A percentile compares a stretch with the other conserved stretches of the same genome.
phyloP scores from a whole-genome alignment of 2,113 vertebrate genomes.

The Steatornis caripensis region DNA sequence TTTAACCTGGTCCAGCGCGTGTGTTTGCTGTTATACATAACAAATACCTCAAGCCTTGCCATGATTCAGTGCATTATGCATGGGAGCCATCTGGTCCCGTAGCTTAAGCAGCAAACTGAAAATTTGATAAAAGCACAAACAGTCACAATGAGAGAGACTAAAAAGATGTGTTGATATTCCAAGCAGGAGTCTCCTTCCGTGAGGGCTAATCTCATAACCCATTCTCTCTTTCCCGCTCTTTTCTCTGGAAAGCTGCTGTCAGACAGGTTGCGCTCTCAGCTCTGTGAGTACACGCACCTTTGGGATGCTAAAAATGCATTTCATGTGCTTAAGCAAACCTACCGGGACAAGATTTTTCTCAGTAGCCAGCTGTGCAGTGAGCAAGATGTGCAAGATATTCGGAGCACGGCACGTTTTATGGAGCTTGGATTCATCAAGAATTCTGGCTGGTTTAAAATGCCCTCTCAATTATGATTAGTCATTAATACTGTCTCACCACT shows the following conservation, averaged over 20 bases:
- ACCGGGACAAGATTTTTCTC: neutral
- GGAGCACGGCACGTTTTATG: neutral
- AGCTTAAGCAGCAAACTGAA: constrained; percentile 54
- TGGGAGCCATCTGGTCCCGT: constrained; percentile 69
- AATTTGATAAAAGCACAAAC: constrained; percentile 42
- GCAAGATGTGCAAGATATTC: neutral
- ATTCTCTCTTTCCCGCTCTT: neutral
- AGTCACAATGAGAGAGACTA: constrained; percentile 6
- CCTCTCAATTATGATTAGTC: neutral
- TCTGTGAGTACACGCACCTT: neutral
- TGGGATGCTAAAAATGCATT: constrained; percentile 31
- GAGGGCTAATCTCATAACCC: neutral
- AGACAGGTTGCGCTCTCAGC: neutral
- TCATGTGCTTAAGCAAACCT: neutral
- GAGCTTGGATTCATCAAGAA: neutral
- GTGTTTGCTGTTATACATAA: constrained; percentile 45
- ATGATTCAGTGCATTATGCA: constrained; percentile 67
- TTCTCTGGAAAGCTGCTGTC: neutral
- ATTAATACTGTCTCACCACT: neutral
- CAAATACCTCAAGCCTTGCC: constrained; percentile 59
- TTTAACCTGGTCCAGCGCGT: neutral
- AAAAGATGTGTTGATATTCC: constrained; percentile 44
- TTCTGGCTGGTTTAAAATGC: neutral
- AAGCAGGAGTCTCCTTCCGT: neutral
- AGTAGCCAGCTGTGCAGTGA: constrained; percentile 31